Conservation (phyloP, 2,113 vertebrate genomes). For the Piprites chloris region DNA sequence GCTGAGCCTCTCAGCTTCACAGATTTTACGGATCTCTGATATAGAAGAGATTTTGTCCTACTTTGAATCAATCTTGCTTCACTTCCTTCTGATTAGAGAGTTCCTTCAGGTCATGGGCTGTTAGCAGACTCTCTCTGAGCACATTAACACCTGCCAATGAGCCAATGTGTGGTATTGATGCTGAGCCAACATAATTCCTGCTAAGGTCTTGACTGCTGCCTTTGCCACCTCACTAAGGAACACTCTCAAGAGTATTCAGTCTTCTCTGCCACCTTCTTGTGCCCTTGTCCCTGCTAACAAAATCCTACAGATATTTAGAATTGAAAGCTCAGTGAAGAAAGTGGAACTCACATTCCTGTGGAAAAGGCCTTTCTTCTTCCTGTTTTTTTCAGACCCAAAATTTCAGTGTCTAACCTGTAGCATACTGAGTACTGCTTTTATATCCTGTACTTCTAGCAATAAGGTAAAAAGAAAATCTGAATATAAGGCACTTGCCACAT, state of each 20-base stretch:
- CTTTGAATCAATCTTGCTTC: constrained; percentile 41
- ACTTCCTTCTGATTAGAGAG: background rate
- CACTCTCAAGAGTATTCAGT: background rate
- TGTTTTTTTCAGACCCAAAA: background rate
- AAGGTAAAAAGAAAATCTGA: background rate
- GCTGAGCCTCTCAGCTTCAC: background rate
- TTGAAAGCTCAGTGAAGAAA: background rate
- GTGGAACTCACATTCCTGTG: background rate
- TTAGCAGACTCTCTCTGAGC: constrained; percentile 31
- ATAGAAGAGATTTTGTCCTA: background rate
- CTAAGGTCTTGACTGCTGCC: background rate
- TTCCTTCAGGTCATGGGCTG: constrained; percentile 35
- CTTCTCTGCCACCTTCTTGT: background rate
- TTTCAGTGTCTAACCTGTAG: background rate
- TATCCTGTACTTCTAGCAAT: background rate
- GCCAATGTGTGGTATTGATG: background rate
- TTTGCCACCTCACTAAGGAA: constrained; percentile 26
- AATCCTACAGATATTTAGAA: background rate
- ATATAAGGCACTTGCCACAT: accelerated
- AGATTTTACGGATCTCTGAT: background rate
- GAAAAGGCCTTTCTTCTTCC: background rate
- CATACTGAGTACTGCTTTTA: background rate
- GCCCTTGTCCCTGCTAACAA: constrained; percentile 29
- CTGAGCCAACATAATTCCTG: constrained; percentile 38
- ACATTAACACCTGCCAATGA: constrained; percentile 61